Evolutionary conservation across 2,113 vertebrate species (phyloP), one percentile per base, ranked within the genome.

Genomic region (Syngnathus typhle): DNA sequence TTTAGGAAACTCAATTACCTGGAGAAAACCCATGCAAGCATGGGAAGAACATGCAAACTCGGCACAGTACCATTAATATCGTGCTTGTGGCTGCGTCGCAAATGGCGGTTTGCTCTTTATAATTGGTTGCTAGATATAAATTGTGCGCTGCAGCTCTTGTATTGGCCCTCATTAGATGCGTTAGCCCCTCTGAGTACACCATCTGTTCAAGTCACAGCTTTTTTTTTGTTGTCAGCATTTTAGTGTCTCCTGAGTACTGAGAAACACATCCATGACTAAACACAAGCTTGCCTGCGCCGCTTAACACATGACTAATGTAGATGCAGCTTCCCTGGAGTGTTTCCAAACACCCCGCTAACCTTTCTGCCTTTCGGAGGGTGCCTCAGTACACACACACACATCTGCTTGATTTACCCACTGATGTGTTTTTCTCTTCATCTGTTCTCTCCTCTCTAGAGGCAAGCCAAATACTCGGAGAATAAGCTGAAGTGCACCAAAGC

Each of bases 401-500:
- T 16, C 60, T 68, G 52, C 46, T 68, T 65, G 11, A 69, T 72
- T 63, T 65, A 21, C 23, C 71, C 58, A 74, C 68, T 71, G 67
- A 77, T 65, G 70, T 60, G 0, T 61, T 65, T 76, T 60, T 54
- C 16, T 10, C 37, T 61, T 80, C 55, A 63, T 76, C 71, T 77
- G 7, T 60, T 65, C 43, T 69, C 9, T 85, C 79, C 77, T 74
- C 82, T 75, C 64, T 89, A 98, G 96, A 95, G 96, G 64, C 97
- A 99, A 88, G 96, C 96, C 76, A 99, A 99, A 83, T 99, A 99
- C 56, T 99, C 95, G 0, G 97, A 99, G 80, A 99, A 99, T 90
- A 99, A 99, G 84, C 91, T 99, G 87, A 99, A 99, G 84, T 99
- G 96, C 77, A 99, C 96, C 1, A 99, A 98, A 84, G 96, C 96